Percentiles rank a stretch among this genome's conserved stretches.
Conservation (phyloP, 1,140 invertebrate species). For the Helicoverpa armigera region DNA sequence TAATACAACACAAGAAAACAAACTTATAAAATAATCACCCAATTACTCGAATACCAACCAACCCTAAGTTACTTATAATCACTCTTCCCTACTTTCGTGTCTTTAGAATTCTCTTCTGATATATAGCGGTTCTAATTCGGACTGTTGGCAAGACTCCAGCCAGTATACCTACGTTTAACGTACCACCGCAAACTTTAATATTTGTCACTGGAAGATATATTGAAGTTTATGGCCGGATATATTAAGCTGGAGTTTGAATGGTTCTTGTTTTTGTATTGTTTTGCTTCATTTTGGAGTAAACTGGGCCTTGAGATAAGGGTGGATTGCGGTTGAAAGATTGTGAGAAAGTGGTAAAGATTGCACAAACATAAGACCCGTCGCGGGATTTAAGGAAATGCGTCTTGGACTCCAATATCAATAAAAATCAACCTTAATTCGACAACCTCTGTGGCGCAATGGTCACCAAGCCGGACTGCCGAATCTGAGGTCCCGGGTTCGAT, state of each 20-base stretch:
- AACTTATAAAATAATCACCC: neutral
- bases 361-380: too few relatives aligned
- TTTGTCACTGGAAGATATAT: slow-evolving; percentile 63
- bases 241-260: slow-evolving; percentile 45
- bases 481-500: too few relatives aligned
- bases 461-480: too few relatives aligned
- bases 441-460: too few relatives aligned
- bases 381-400: too few relatives aligned
- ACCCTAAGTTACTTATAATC: slow-evolving; percentile 30
- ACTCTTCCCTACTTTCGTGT: slow-evolving; percentile 39
- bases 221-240: slow-evolving; percentile 60
- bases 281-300: neutral
- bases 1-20: neutral
- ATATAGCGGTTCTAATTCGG: slow-evolving; percentile 63
- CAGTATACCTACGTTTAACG: slow-evolving; percentile 52
- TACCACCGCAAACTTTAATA: slow-evolving; percentile 60
- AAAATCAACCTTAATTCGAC: too few relatives aligned
- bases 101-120: slow-evolving; percentile 52
- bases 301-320: too few relatives aligned
- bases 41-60: neutral
- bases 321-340: too few relatives aligned
- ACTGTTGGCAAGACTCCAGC: slow-evolving; percentile 57
- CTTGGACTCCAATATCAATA: too few relatives aligned
- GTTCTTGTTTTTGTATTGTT: slow-evolving; percentile 11
- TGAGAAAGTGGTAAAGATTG: too few relatives aligned